Conservation (phyloP, 2,797 vertebrate species). For the Harpagifer antarcticus region DNA sequence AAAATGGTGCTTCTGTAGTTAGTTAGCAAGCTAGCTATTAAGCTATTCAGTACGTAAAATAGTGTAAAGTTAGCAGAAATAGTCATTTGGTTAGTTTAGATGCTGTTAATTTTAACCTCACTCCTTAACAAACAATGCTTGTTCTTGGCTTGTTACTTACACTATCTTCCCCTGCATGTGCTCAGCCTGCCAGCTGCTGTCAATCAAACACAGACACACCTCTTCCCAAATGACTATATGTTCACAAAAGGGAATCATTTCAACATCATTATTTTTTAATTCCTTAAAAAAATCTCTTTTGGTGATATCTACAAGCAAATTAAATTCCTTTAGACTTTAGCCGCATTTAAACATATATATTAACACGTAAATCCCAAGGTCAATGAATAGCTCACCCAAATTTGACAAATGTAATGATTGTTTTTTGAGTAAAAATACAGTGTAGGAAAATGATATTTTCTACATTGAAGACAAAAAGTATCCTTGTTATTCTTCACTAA, state of each 20-base stretch:
- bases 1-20: not conserved
- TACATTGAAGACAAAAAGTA: not conserved
- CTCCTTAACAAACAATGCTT: not conserved
- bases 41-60: too few species aligned
- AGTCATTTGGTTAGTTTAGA: not conserved
- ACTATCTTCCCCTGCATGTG: not conserved
- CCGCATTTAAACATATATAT: not conserved
- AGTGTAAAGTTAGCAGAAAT: not conserved
- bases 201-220: not conserved
- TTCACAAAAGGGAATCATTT: too few species aligned
- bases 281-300: not conserved
- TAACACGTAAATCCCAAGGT: not conserved
- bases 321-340: not conserved
- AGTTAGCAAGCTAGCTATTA: not conserved
- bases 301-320: not conserved
- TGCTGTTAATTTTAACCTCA: not conserved
- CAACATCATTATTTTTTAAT: not conserved
- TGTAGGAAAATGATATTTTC: too few species aligned
- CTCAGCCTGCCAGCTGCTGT: conserved; percentile 15
- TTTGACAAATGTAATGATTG: not conserved
- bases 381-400: not conserved
- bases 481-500: not conserved
- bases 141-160: conserved; percentile 5
- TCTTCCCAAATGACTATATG: not conserved
- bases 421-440: not conserved